phyloP scores from a whole-genome alignment of 2,113 vertebrate species.

The Notarius lentiginosus region DNA sequence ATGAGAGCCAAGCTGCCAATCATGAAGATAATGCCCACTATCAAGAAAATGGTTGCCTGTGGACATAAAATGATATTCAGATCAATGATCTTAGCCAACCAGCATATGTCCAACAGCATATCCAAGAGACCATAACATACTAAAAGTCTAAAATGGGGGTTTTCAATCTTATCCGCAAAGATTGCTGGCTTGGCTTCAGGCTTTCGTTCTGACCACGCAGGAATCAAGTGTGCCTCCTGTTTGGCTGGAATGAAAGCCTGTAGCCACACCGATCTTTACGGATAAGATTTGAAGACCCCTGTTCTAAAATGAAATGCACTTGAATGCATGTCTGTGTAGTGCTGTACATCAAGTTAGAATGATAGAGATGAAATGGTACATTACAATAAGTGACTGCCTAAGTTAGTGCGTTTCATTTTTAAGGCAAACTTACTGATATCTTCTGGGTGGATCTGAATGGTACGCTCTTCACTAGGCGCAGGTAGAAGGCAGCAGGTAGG shows the following conservation, averaged over 20 bases:
- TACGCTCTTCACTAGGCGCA: slow-evolving; percentile 87
- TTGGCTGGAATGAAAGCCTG: no score
- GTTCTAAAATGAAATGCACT: neutral
- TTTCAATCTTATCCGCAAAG: no score
- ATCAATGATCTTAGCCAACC: neutral
- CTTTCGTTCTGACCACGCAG: no score
- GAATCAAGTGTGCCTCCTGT: no score
- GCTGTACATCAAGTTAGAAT: neutral
- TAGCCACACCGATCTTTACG: no score
- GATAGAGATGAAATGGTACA: neutral
- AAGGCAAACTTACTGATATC: slow-evolving; percentile 81
- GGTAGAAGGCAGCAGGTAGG: slow-evolving; percentile 90
- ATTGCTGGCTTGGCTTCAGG: no score
- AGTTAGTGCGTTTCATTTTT: neutral
- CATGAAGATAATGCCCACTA: slow-evolving; percentile 91
- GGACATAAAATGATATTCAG: slow-evolving; percentile 39
- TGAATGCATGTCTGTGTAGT: neutral
- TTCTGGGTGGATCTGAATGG: slow-evolving; percentile 86
- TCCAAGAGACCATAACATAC: no score
- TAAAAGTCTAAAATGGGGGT: no score
- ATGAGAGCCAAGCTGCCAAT: slow-evolving; percentile 92
- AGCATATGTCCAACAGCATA: neutral
- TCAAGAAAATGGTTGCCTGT: slow-evolving; percentile 87
- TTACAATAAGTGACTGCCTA: neutral
- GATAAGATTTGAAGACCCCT: no score